phyloP scores from a whole-genome alignment of 2,113 vertebrate genomes.

The Ivindomyrus marchei region DNA sequence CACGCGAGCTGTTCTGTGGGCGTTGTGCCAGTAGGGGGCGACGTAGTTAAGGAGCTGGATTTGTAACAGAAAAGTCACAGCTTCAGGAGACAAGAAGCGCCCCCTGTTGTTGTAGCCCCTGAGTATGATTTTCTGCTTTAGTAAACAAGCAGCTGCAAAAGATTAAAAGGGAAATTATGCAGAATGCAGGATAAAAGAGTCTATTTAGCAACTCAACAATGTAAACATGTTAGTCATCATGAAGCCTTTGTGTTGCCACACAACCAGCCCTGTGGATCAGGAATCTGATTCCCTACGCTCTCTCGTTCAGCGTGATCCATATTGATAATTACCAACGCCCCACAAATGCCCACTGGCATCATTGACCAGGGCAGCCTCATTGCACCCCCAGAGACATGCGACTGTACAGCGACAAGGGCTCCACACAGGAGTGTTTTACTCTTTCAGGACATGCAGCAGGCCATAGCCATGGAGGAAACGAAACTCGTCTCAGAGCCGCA shows the following conservation, averaged over 20 bases:
- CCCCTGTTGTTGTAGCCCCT: neutral
- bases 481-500: neutral
- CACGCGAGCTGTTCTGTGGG: neutral
- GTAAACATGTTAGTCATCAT: conserved; percentile 3
- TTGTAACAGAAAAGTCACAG: neutral
- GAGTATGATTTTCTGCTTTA: neutral
- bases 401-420: neutral
- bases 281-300: neutral
- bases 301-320: neutral
- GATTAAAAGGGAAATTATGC: conserved; percentile 6
- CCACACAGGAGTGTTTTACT: neutral
- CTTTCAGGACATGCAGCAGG: neutral
- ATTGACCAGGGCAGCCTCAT: neutral
- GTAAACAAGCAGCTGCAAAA: neutral
- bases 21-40: neutral
- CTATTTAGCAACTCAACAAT: neutral
- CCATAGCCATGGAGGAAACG: neutral
- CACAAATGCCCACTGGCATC: neutral
- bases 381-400: neutral
- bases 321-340: neutral
- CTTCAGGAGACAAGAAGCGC: too few relatives aligned
- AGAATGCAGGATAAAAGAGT: neutral
- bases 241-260: neutral
- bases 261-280: neutral
- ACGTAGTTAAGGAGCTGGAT: neutral